These are phyloP conservation scores for Sarcoramphus papa DNA, from an alignment of 2,797 vertebrate genomes.

Conservation along the genomic window DNA sequence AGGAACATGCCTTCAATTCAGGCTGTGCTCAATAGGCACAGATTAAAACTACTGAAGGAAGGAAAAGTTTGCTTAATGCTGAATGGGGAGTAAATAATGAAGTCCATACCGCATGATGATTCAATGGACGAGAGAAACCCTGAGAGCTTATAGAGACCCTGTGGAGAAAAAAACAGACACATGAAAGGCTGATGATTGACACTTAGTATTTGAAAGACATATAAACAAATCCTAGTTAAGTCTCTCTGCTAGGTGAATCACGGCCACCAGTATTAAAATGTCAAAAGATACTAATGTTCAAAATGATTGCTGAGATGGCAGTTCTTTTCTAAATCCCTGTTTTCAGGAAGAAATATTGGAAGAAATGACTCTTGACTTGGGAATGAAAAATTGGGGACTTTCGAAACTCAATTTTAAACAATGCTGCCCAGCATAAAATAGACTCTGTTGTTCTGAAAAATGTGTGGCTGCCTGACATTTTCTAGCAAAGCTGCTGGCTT, in stretches of 20 bases:
- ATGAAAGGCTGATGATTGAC: not conserved
- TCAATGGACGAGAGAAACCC: not conserved
- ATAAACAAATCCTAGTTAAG: slow-evolving; percentile 43
- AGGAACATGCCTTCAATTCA: not conserved
- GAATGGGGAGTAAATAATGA: not conserved
- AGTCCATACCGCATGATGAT: not conserved
- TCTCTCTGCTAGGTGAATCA: slow-evolving; percentile 18
- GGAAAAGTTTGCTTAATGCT: not conserved
- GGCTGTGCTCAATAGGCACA: not conserved
- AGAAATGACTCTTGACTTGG: not conserved
- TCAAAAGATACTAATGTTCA: slow-evolving; percentile 12
- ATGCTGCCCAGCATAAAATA: slow-evolving; percentile 15
- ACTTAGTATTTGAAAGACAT: not conserved
- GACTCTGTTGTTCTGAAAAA: slow-evolving; percentile 19
- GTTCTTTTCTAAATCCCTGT: not conserved
- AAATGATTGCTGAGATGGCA: slow-evolving; percentile 24
- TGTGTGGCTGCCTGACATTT: slow-evolving; percentile 27
- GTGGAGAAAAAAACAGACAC: not conserved
- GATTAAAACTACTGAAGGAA: not conserved
- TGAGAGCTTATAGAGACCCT: not conserved
- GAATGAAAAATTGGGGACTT: slow-evolving; percentile 27
- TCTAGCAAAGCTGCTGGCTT: slow-evolving; percentile 20
- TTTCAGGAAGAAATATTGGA: not conserved
- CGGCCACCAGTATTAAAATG: slow-evolving; percentile 20
- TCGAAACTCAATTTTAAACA: slow-evolving; percentile 20